Base-by-base conservation (phyloP, 2,888 invertebrate genomes). In the Tenthredo notha region DNA sequence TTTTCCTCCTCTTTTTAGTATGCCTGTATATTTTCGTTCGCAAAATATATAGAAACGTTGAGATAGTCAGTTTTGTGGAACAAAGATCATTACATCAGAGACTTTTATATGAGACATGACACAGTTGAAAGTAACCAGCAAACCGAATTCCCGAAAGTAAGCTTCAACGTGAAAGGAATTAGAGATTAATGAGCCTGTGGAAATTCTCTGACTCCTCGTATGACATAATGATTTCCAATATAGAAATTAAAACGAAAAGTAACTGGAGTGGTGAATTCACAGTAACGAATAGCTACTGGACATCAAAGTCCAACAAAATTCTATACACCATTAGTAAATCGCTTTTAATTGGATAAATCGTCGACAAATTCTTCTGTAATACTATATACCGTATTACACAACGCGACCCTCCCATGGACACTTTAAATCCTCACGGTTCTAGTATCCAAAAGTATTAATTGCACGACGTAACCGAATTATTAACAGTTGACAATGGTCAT, bases 381-480 rank as follows among this genome's bases (percentile, higher is more conserved):
- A 33, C 50, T 54, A 77, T 77, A n/a, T 33, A 54, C 54, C 47
- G 74, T 33, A 77, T 77, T 77, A 29, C 33, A 29, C 54, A 77
- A 47, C 29, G 12, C 29, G n/a, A 77, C 5, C 50, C 29, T 50
- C 18, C 29, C 77, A 50, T 33, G 29, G n/a, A 33, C 29, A 33
- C 50, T 15, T 7, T 12, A 50, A 43, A 74, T 43, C 21, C 25
- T n/a, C 18, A 18, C 33, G 40, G n/a, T 40, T 74, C 10, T 21
- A 43, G 43, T 1, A 74, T 40, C 2, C 12, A 21, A 10, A 10
- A 21, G 21, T 74, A n/a, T 21, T 9, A 74, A 74, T 43, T 74
- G 40, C 9, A 25, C 7, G 40, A 25, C 40, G 74, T 74, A 43
- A 74, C 12, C 43, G 12, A 43, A 67, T 67, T 5, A 67, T 33